Conservation (phyloP, 2,888 invertebrate species). For the Zeuzera pyrina region DNA sequence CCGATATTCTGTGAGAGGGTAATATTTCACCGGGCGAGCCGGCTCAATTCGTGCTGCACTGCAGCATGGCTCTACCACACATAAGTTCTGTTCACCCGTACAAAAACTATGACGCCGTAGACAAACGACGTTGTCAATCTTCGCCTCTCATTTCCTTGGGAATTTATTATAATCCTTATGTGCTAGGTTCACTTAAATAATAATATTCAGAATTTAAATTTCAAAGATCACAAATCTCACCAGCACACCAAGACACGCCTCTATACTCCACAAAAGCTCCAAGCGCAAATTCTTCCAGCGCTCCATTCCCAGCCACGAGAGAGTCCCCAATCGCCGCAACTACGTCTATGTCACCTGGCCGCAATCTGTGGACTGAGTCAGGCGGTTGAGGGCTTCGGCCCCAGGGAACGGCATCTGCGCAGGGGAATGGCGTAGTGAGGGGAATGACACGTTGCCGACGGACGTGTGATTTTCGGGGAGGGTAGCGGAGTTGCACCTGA, state of each 20-base stretch:
- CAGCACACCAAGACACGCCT: conserved; percentile 83
- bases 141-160: too few relatives aligned
- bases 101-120: too few relatives aligned
- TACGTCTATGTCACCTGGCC: conserved; percentile 80
- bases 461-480: conserved; percentile 51
- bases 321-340: conserved; percentile 83
- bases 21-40: too few relatives aligned
- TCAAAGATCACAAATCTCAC: too few relatives aligned
- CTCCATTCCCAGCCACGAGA: conserved; percentile 81
- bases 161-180: too few relatives aligned
- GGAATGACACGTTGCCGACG: conserved; percentile 68
- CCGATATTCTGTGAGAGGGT: too few relatives aligned
- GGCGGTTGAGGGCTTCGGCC: conserved; percentile 62
- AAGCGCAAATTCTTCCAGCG: conserved; percentile 79
- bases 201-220: too few relatives aligned
- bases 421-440: conserved; percentile 72
- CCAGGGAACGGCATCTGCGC: conserved; percentile 50
- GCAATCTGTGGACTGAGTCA: conserved; percentile 76
- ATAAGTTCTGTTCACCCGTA: too few relatives aligned
- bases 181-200: too few relatives aligned
- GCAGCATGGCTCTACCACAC: too few relatives aligned
- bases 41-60: too few relatives aligned
- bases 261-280: conserved; percentile 82
- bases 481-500: conserved; percentile 61
- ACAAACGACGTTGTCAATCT: too few relatives aligned